Evolutionary conservation across 1,140 invertebrate species (phyloP).

Genomic region (Neocloeon triangulifer): DNA sequence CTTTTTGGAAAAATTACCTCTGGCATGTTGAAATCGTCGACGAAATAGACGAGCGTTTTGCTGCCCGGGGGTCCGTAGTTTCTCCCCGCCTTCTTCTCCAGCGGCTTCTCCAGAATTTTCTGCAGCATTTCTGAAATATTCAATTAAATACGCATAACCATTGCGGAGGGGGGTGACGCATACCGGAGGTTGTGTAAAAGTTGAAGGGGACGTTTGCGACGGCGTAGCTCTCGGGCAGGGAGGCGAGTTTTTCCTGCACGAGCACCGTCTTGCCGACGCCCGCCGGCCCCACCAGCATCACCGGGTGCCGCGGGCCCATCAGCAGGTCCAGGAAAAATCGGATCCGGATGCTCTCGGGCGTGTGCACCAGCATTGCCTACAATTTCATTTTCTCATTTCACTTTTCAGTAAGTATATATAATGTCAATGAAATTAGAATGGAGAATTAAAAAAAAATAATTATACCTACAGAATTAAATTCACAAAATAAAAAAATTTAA

Average conservation of each 20-base stretch:
- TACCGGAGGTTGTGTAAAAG: constrained; percentile 76
- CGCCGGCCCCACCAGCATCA: constrained; percentile 83
- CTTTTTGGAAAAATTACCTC: constrained; percentile 45
- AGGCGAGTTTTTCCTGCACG: constrained; percentile 60
- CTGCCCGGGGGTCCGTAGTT: constrained; percentile 90
- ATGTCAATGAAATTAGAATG: too few species aligned
- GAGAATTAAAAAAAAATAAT: too few species aligned
- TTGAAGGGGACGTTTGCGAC: constrained; percentile 87
- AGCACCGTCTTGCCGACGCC: constrained; percentile 81
- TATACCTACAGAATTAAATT: too few species aligned
- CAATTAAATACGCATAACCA: constrained; percentile 1
- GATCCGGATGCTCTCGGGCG: constrained; percentile 75
- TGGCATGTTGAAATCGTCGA: constrained; percentile 97
- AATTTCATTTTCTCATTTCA: too few species aligned
- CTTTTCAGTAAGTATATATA: too few species aligned
- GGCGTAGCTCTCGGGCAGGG: constrained; percentile 65
- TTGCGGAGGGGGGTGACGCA: neutral
- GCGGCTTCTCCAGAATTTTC: constrained; percentile 79
- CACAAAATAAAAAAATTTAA: too few species aligned
- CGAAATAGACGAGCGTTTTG: constrained; percentile 86
- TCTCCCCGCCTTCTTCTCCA: constrained; percentile 90
- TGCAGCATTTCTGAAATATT: constrained; percentile 64
- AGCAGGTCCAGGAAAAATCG: constrained; percentile 75
- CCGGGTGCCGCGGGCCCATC: constrained; percentile 66
- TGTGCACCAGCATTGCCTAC: constrained; percentile 79